Evolutionary conservation across 2,113 vertebrate species (phyloP).

Genomic region (Pedetes capensis): DNA sequence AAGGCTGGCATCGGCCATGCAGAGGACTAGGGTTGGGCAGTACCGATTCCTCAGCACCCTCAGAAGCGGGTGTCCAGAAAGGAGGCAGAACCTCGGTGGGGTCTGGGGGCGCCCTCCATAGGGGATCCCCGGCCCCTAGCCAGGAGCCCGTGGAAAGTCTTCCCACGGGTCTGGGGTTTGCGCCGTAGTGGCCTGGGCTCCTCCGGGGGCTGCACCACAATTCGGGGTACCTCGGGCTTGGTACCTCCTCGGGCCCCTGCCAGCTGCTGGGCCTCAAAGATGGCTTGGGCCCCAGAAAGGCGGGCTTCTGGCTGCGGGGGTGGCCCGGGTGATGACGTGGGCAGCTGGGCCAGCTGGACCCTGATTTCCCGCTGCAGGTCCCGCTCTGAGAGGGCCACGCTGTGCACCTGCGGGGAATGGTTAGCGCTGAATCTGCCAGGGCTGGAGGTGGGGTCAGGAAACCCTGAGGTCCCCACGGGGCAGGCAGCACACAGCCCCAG

Average conservation of each 20-base stretch:
- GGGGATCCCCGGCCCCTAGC: slow-evolving; percentile 63
- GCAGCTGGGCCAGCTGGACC: slow-evolving; percentile 85
- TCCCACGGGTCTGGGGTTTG: slow-evolving; percentile 86
- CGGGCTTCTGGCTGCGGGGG: slow-evolving; percentile 85
- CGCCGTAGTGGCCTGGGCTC: slow-evolving; percentile 78
- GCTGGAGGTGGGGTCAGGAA: slow-evolving; percentile 31
- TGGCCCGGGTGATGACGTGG: slow-evolving; percentile 81
- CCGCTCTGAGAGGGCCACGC: slow-evolving; percentile 83
- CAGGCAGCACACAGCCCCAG: slow-evolving; percentile 41
- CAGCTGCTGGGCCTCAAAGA: slow-evolving; percentile 82
- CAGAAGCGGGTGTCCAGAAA: slow-evolving; percentile 87
- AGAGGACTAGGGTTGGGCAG: neutral
- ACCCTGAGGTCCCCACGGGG: neutral
- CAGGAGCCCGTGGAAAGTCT: slow-evolving; percentile 85
- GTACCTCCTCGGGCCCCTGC: slow-evolving; percentile 49
- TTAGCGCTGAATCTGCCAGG: neutral
- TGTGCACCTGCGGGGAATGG: slow-evolving; percentile 83
- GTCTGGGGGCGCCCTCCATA: slow-evolving; percentile 47
- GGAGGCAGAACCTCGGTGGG: slow-evolving; percentile 76
- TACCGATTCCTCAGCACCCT: neutral
- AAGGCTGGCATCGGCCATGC: neutral
- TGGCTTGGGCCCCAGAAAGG: slow-evolving; percentile 85
- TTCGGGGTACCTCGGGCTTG: slow-evolving; percentile 78
- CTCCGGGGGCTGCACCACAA: slow-evolving; percentile 83
- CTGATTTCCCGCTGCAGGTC: slow-evolving; percentile 86